These are phyloP conservation scores for Monomorium pharaonis DNA, from an alignment of 1,140 invertebrate genomes.

Conservation along the genomic window DNA sequence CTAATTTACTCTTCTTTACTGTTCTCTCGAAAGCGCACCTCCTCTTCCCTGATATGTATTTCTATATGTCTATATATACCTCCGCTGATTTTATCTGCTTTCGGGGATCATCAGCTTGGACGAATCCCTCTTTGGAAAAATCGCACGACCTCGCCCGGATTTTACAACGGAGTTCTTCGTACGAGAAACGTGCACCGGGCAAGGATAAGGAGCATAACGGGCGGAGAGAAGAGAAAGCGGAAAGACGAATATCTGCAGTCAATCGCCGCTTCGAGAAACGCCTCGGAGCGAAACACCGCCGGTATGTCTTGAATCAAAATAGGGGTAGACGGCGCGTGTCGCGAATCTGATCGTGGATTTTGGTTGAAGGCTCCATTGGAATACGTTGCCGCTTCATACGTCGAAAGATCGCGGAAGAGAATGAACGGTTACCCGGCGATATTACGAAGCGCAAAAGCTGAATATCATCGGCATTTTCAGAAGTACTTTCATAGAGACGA, in stretches of 20 bases:
- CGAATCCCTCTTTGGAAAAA: slow-evolving; percentile 48
- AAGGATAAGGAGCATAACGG: slow-evolving; percentile 56
- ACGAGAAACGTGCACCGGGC: slow-evolving; percentile 18
- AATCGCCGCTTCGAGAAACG: slow-evolving; percentile 55
- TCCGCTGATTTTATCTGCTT: slow-evolving; percentile 53
- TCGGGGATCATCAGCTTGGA: slow-evolving; percentile 50
- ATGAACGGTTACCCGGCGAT: slow-evolving; percentile 26
- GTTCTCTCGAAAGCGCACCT: slow-evolving; percentile 5
- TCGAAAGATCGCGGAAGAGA: slow-evolving; percentile 19
- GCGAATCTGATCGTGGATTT: slow-evolving; percentile 56
- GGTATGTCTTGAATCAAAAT: slow-evolving; percentile 55
- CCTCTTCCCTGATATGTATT: background rate
- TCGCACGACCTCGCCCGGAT: slow-evolving; percentile 39
- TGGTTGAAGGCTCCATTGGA: slow-evolving; percentile 41
- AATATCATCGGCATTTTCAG: slow-evolving; percentile 26
- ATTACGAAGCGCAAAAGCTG: slow-evolving; percentile 36
- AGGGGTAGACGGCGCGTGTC: slow-evolving; percentile 46
- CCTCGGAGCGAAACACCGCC: slow-evolving; percentile 42
- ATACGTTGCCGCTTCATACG: slow-evolving; percentile 27
- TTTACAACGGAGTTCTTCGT: slow-evolving; percentile 32
- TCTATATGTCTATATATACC: slow-evolving; percentile 2
- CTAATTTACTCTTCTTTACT: slow-evolving; percentile 55
- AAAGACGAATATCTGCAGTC: slow-evolving; percentile 53
- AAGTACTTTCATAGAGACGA: background rate
- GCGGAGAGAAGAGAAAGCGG: slow-evolving; percentile 33